Conservation (phyloP, 2,888 invertebrate species). For the Strigamia maritima region DNA sequence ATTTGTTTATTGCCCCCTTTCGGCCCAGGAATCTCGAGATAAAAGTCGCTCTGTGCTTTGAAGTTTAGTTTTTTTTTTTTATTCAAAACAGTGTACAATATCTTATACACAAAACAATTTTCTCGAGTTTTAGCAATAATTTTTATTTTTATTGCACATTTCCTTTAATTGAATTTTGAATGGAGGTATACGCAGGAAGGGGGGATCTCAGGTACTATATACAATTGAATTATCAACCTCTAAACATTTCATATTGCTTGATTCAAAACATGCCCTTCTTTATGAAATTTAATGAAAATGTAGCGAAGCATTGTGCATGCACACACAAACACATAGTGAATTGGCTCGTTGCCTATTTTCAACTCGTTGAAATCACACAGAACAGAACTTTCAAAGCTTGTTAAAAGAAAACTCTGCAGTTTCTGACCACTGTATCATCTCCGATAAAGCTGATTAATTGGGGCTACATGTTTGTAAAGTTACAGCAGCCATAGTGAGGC, state of each 20-base stretch:
- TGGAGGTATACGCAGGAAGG: no score
- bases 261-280: neutral
- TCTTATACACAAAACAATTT: no score
- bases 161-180: no score
- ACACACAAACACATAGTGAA: neutral
- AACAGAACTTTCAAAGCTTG: slow-evolving; percentile 1
- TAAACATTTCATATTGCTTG: neutral
- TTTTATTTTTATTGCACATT: no score
- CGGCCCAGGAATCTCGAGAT: no score
- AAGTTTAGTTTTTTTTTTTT: no score
- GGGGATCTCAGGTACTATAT: neutral
- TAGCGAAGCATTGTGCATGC: neutral
- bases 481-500: neutral
- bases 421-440: neutral
- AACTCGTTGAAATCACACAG: neutral
- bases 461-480: neutral
- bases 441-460: neutral
- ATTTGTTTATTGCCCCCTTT: no score
- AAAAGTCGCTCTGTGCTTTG: no score
- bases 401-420: neutral
- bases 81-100: no score
- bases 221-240: neutral
- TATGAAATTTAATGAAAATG: slow-evolving; percentile 1
- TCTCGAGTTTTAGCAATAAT: no score
- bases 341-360: neutral